Base-by-base conservation (phyloP, 2,888 invertebrate species). In the Mesochorus sp. region DNA sequence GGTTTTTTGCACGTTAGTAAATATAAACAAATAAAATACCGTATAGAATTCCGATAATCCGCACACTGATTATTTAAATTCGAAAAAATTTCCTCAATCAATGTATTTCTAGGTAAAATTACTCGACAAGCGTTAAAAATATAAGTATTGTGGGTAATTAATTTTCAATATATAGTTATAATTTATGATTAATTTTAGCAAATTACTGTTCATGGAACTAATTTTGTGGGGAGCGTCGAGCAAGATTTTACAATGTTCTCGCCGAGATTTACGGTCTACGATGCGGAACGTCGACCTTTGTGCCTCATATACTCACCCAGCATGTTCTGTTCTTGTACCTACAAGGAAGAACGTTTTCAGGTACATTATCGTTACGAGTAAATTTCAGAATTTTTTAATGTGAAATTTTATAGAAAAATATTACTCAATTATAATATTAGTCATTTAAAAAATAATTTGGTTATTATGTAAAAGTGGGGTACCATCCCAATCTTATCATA, bases 271-370 rank as follows among this genome's bases (percentile, higher is more conserved):
- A 92, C 93, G 10, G 93, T 97, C 51, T 93, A 94, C 77, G 94
- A 96, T 85, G 92, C 92, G 0, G 90, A 91, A 2, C 94, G 94
- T 10, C 92, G 94, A 76, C 92, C 94, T 21, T 88, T 96, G 1
- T 95, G 94, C 87, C 92, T 93, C 70, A 93, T 97, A 53, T 94
- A 95, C 85, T 97, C 97, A 0, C 96, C 97, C 2, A 92, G 92
- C n/a, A 92, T 92, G 73, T 94, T 92, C 87, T 93, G 92, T 53
- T 94, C 92, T 86, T 93, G 93, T 78, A 91, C 92, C 68, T 93
- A 93, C 87, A 93, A 93, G 64, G 94, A 94, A 83, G 92, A 93
- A 31, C 93, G 94, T 84, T 95, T 95, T 85, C 92, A 93, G 89
- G 94, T 94, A 89, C 28, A 31, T 10, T 12, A 21, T 44, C 8